Evolutionary conservation across 2,888 invertebrate species (phyloP).

Genomic region (Sarcophaga rosellei): DNA sequence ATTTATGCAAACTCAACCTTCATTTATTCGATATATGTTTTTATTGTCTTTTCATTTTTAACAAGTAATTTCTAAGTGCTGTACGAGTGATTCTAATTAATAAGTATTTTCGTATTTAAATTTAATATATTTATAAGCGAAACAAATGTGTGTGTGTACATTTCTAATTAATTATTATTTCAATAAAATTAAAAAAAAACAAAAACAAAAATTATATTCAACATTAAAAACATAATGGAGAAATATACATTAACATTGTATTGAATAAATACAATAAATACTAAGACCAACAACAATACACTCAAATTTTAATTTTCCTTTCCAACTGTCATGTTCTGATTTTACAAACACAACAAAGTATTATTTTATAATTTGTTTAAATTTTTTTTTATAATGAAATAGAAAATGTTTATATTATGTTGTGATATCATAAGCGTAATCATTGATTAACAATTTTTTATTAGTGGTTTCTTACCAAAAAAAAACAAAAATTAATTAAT

Average conservation of each 20-base stretch:
- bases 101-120: constrained; percentile 66
- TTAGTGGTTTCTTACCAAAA: background rate
- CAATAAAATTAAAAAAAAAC: background rate
- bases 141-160: constrained; percentile 4
- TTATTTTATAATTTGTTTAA: background rate
- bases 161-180: background rate
- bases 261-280: background rate
- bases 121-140: background rate
- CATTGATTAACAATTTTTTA: background rate
- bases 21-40: constrained; percentile 44
- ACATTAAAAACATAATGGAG: background rate
- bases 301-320: too few species aligned
- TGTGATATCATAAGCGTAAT: constrained; percentile 4
- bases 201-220: background rate
- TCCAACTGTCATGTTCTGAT: background rate
- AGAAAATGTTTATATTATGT: constrained; percentile 21
- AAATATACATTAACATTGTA: background rate
- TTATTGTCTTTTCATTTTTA: constrained; percentile 49
- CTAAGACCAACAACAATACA: constrained; percentile 18
- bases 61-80: constrained; percentile 66
- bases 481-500: too few species aligned
- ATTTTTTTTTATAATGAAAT: background rate
- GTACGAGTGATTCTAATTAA: constrained; percentile 67
- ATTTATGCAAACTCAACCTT: constrained; percentile 18
- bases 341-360: background rate